Evolutionary conservation across 1,140 invertebrate species (phyloP).

Genomic region (Drosophila erecta): DNA sequence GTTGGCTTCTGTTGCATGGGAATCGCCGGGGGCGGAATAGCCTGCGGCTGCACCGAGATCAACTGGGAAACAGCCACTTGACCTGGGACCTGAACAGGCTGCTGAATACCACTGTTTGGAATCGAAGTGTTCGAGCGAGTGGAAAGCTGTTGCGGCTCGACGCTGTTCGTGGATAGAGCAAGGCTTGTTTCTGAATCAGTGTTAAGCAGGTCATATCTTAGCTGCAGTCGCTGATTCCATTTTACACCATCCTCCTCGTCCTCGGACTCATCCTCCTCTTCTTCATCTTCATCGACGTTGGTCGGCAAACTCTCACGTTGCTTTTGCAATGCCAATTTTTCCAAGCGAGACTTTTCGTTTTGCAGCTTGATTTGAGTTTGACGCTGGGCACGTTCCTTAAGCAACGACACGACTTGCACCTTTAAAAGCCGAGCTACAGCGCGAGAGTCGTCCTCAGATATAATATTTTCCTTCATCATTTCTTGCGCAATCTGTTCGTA

Average conservation of each 20-base stretch:
- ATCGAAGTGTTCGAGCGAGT: slow-evolving; percentile 60
- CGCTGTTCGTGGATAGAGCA: slow-evolving; percentile 61
- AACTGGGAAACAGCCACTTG: slow-evolving; percentile 40
- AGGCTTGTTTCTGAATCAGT: slow-evolving; percentile 73
- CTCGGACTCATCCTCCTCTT: slow-evolving; percentile 79
- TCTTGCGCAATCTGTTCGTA: slow-evolving; percentile 98
- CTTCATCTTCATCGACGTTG: slow-evolving; percentile 79
- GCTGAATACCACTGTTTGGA: slow-evolving; percentile 50
- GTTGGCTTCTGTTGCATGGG: slow-evolving; percentile 68
- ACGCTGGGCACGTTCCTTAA: slow-evolving; percentile 86
- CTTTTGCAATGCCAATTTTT: slow-evolving; percentile 86
- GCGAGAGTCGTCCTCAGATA: slow-evolving; percentile 95
- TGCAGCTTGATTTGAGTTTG: slow-evolving; percentile 86
- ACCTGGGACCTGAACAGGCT: slow-evolving; percentile 34
- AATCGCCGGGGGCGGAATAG: slow-evolving; percentile 60
- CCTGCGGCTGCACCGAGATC: slow-evolving; percentile 62
- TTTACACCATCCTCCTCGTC: slow-evolving; percentile 77
- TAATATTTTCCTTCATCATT: slow-evolving; percentile 96
- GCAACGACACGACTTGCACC: slow-evolving; percentile 81
- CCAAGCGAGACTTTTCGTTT: slow-evolving; percentile 84
- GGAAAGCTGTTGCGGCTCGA: slow-evolving; percentile 57
- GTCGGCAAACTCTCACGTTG: slow-evolving; percentile 87
- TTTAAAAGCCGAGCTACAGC: slow-evolving; percentile 95
- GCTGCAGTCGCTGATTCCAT: slow-evolving; percentile 65
- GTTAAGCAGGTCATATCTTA: slow-evolving; percentile 66